A percentile compares a stretch with the other conserved stretches of the same genome.
Conservation (phyloP, 2,113 vertebrate genomes). For the Seriola dumerili region DNA sequence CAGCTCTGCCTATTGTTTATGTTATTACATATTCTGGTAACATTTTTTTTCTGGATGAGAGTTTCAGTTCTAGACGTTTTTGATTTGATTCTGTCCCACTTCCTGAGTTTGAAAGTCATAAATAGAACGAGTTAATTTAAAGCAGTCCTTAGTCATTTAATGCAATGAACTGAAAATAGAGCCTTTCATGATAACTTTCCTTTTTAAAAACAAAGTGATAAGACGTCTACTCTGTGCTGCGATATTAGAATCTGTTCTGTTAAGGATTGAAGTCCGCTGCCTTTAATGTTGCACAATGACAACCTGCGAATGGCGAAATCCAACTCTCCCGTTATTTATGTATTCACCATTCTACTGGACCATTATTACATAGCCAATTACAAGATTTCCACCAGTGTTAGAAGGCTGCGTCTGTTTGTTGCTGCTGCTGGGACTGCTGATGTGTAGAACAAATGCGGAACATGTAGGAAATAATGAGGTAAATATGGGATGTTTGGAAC, state of each 20-base stretch:
- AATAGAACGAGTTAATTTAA: conserved; percentile 5
- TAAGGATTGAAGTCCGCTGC: not conserved
- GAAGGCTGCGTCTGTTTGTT: not conserved
- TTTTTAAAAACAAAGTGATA: not conserved
- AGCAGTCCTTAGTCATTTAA: conserved; percentile 10
- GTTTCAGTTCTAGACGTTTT: no score
- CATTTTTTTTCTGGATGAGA: not conserved
- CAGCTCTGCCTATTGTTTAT: not conserved
- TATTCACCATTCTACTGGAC: conserved; percentile 4
- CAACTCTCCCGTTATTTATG: not conserved
- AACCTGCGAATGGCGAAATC: conserved; percentile 2
- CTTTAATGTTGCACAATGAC: not conserved
- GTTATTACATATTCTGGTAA: not conserved
- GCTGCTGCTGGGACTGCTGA: not conserved
- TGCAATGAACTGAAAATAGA: conserved; percentile 9
- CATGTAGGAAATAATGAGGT: conserved; percentile 32
- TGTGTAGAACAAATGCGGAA: conserved; percentile 2
- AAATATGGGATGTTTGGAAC: conserved; percentile 13
- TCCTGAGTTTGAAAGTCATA: conserved; percentile 5
- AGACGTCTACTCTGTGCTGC: not conserved
- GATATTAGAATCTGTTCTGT: not conserved
- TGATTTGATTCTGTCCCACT: not conserved
- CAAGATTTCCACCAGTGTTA: not conserved
- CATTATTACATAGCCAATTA: conserved; percentile 8
- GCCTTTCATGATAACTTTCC: not conserved